Conservation (phyloP, 1,140 invertebrate genomes). For the Drosophila novamexicana region DNA sequence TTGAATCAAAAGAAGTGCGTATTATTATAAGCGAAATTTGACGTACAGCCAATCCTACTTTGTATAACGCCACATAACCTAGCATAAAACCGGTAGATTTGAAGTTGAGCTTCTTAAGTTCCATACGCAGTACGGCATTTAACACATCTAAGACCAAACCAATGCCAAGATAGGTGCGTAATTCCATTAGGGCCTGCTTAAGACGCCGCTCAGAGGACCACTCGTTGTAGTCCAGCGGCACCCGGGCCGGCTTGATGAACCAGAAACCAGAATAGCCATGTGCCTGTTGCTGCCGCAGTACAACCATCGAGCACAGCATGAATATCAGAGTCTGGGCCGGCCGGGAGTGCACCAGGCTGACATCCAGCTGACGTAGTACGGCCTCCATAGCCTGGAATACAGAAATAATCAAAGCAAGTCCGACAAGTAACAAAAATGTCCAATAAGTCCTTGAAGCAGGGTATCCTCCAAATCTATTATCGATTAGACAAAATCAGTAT, state of each 20-base stretch:
- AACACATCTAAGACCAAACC: constrained; percentile 48
- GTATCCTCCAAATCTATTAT: no score
- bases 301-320: constrained; percentile 50
- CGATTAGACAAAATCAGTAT: no score
- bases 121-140: constrained; percentile 14
- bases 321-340: constrained; percentile 49
- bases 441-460: no score
- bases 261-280: constrained; percentile 50
- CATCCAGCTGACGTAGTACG: constrained; percentile 33
- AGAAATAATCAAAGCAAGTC: neutral
- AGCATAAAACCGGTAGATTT: constrained; percentile 50
- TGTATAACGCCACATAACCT: constrained; percentile 50
- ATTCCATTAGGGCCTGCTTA: constrained; percentile 23
- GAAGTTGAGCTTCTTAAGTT: constrained; percentile 9
- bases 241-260: constrained; percentile 51
- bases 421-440: no score
- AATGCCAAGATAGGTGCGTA: constrained; percentile 47
- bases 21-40: neutral
- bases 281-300: constrained; percentile 45
- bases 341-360: constrained; percentile 39
- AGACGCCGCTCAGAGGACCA: constrained; percentile 4
- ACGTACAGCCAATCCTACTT: constrained; percentile 10
- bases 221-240: constrained; percentile 28
- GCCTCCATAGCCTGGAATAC: constrained; percentile 42
- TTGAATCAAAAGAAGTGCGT: neutral